Evolutionary conservation across 2,113 vertebrate genomes (phyloP).

Genomic region (Megaceryle torquata): DNA sequence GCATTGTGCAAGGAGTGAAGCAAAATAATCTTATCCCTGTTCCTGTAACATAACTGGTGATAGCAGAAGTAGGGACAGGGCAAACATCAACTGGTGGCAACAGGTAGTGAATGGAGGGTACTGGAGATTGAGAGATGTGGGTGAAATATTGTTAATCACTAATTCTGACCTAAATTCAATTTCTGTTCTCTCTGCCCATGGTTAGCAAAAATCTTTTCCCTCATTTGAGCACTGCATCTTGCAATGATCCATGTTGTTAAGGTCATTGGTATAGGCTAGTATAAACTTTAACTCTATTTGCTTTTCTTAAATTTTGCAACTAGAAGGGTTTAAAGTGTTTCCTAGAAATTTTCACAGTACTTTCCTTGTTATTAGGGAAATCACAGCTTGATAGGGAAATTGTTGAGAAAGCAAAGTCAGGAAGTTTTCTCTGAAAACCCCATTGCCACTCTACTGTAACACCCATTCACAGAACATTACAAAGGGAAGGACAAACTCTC

Average conservation of each 20-base stretch:
- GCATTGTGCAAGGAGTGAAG: not conserved
- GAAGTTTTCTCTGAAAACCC: not conserved
- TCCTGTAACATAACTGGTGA: not conserved
- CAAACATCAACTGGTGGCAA: not conserved
- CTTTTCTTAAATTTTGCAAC: not conserved
- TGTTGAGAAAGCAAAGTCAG: not conserved
- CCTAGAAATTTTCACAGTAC: not conserved
- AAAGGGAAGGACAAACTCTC: not conserved
- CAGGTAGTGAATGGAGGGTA: not conserved
- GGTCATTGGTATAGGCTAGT: not conserved
- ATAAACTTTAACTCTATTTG: not conserved
- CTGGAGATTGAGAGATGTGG: rapidly evolving
- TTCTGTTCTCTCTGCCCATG: not conserved
- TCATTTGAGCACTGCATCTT: not conserved
- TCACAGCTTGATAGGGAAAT: not conserved
- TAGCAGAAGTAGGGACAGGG: not conserved
- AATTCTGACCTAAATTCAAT: not conserved
- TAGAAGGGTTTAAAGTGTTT: not conserved
- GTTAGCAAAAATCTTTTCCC: not conserved
- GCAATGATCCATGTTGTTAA: not conserved
- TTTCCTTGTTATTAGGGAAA: not conserved
- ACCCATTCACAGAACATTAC: not conserved
- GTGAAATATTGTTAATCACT: not conserved
- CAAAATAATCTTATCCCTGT: not conserved
- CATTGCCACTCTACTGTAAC: not conserved